Evolutionary conservation across 2,888 invertebrate genomes (phyloP), one percentile per base, ranked within the genome.

Genomic region (Oegoconia quadripuncta): DNA sequence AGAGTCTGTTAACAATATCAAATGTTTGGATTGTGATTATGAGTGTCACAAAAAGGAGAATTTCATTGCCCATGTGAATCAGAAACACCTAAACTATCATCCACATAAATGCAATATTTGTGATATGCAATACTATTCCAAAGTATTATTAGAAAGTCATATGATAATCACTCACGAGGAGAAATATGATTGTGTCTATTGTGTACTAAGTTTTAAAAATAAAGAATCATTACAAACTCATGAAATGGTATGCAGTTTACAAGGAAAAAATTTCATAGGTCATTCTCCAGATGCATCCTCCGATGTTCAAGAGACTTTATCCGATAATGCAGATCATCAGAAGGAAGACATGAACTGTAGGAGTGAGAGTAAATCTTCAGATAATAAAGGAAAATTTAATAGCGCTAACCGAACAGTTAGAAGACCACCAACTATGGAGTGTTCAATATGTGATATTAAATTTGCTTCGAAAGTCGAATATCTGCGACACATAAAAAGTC

Each of bases 51-150:
- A 68, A 13, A 74, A 73, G 27, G 68, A 71, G 31, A 62, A 68
- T 27, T 44, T 77, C 3, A 61, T 77, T 1, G 55, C 60, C 0
- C 77, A 77, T 42, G 66, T 59, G 0, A 77, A 77, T 29, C 50
- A 74, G 12, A 73, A 71, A 37, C 77, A 77, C 54, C 62, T 77
- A 26, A 59, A 74, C 11, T 62, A 73, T 37, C 71, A 71, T 37
- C 75, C 77, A 0, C 75, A 69, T 34, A 64, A 64, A 2, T 77
- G 77, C 37, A 56, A 58, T 0, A 57, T 64, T 28, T 77, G 77
- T 18, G 59, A 55, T 1, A 67, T 67, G 26, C 71, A 70, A 23
- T 76, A 74, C 39, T 75, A 73, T 36, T 72, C 75, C 0, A 71
- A 72, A 51, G 37, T 63, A 1, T 66, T 66, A 20, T 44, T 75